A percentile compares a stretch with the other conserved stretches of the same genome.
Evolutionary conservation across 2,113 vertebrate species (phyloP).

Genomic region (Miniopterus natalensis): DNA sequence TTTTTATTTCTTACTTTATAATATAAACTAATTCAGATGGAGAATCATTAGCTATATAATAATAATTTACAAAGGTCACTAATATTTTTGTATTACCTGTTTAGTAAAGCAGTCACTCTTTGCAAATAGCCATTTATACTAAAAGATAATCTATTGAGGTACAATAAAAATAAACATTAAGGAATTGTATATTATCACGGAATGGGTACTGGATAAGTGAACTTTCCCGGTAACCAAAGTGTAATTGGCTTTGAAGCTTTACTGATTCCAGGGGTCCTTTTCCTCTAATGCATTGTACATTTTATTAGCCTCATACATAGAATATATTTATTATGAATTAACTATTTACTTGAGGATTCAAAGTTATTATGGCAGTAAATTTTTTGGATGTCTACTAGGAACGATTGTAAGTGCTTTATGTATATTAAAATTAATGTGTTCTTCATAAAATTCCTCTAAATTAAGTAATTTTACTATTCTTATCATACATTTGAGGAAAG

Average conservation of each 20-base stretch:
- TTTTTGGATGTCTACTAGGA: background rate
- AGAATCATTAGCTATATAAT: background rate
- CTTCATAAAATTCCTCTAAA: background rate
- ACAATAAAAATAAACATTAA: background rate
- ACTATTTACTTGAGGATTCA: background rate
- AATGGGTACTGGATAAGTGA: background rate
- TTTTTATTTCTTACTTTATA: background rate
- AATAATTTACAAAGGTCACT: background rate
- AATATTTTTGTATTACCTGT: background rate
- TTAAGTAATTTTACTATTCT: slow-evolving; percentile 1
- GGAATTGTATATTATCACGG: background rate
- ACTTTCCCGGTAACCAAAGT: slow-evolving; percentile 9
- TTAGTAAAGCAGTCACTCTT: background rate
- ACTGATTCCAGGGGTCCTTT: slow-evolving; percentile 6
- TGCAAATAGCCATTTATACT: background rate
- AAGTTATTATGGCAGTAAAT: background rate
- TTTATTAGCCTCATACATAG: slow-evolving; percentile 2
- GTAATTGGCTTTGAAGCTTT: background rate
- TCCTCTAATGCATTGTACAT: background rate
- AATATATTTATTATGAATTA: slow-evolving; percentile 23
- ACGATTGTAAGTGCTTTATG: background rate
- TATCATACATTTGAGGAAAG: background rate
- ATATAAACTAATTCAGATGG: background rate
- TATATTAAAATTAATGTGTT: slow-evolving; percentile 9
- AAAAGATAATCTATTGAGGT: slow-evolving; percentile 1